A percentile compares a stretch with the other conserved stretches of the same genome.
Conservation (phyloP, 2,797 vertebrate species). For the Anniella stebbinsi region DNA sequence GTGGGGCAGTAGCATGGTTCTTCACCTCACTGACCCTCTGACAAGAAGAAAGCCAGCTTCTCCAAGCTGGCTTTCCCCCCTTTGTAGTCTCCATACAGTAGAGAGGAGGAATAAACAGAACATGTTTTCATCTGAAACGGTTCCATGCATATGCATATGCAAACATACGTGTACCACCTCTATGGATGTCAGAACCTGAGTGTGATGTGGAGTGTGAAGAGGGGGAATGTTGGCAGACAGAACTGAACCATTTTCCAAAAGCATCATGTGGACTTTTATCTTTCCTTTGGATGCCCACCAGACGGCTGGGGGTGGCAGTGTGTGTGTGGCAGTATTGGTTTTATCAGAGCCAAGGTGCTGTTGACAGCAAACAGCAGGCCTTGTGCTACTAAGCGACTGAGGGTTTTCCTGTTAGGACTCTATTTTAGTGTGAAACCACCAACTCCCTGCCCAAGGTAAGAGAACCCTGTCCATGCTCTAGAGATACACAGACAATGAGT, state of each 20-base stretch:
- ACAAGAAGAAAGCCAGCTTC: neutral
- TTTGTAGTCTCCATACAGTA: neutral
- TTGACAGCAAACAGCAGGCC: constrained; percentile 24
- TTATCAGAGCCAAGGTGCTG: constrained; percentile 26
- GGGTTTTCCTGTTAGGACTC: neutral
- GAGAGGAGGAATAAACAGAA: neutral
- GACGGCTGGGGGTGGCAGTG: neutral
- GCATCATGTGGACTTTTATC: constrained; percentile 31
- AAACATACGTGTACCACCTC: neutral
- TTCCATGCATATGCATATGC: neutral
- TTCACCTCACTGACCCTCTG: neutral
- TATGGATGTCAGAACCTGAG: neutral
- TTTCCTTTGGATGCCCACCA: constrained; percentile 18
- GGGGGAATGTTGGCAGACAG: constrained; percentile 10
- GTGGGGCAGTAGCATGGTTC: neutral
- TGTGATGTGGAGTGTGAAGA: neutral
- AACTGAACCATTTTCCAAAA: neutral
- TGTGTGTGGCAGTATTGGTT: no score
- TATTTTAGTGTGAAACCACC: constrained; percentile 13
- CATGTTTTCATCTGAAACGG: neutral
- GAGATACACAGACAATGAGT: no score
- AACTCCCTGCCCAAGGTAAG: neutral
- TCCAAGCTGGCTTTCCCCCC: neutral
- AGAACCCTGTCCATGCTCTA: neutral
- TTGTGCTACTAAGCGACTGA: neutral